phyloP scores from a whole-genome alignment of 2,888 invertebrate genomes.

The Microdon myrmicae region DNA sequence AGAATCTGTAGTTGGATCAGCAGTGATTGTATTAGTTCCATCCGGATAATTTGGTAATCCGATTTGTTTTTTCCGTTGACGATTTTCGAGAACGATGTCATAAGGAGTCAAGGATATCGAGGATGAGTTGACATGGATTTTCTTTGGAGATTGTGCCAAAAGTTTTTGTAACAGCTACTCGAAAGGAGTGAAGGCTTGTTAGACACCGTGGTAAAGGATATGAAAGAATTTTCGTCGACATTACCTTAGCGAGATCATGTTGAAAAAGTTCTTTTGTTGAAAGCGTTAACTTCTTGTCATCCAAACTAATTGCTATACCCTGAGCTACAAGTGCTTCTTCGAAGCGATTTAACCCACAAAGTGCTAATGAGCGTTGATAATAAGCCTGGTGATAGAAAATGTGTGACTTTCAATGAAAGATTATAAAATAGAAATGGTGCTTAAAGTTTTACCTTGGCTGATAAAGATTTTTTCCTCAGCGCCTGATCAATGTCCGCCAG shows the following conservation, averaged over 20 bases:
- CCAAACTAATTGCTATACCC: constrained; percentile 69
- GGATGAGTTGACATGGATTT: constrained; percentile 52
- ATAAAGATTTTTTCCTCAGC: constrained; percentile 72
- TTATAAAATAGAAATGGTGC: not conserved
- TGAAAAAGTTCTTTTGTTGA: constrained; percentile 64
- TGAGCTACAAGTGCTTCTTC: constrained; percentile 70
- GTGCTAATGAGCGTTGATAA: constrained; percentile 69
- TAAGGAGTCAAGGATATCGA: constrained; percentile 56
- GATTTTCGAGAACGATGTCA: constrained; percentile 53
- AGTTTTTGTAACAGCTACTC: constrained; percentile 63
- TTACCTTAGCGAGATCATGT: constrained; percentile 66
- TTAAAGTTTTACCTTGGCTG: constrained; percentile 72
- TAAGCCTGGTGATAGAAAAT: constrained; percentile 69
- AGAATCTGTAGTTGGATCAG: constrained; percentile 58
- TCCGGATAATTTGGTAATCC: constrained; percentile 51
- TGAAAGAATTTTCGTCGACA: too few species aligned
- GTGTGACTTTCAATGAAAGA: too few species aligned
- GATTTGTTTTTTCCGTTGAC: constrained; percentile 54
- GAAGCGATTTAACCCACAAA: constrained; percentile 67
- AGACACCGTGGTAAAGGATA: not conserved
- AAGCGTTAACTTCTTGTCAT: constrained; percentile 64
- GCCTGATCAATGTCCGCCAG: constrained; percentile 75
- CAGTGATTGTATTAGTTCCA: constrained; percentile 35
- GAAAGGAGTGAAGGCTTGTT: constrained; percentile 1
- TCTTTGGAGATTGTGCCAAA: constrained; percentile 62